phyloP scores from a whole-genome alignment of 2,113 vertebrate genomes.

The human (Homo sapiens) region GRCh38 chr2:168069001-168069500 shows the following conservation, averaged over 20 bases:
- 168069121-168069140: too few relatives aligned
- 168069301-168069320: neutral
- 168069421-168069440: neutral
- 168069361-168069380: neutral
- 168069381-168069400: neutral
- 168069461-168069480: neutral
- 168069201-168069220: neutral
- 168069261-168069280: neutral
- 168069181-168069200: too few relatives aligned
- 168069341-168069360: constrained; percentile 32
- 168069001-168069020: too few relatives aligned
- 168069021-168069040: too few relatives aligned
- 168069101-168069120: too few relatives aligned
- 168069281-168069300: neutral
- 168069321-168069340: constrained; percentile 8
- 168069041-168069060: too few relatives aligned
- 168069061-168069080: too few relatives aligned
- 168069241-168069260: neutral
- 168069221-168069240: constrained; percentile 10
- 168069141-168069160: too few relatives aligned
- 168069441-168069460: neutral
- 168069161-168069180: too few relatives aligned
- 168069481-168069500: neutral
- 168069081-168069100: too few relatives aligned
- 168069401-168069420: neutral